phyloP scores from a whole-genome alignment of 2,888 invertebrate species.

The Pseudoips prasinana region DNA sequence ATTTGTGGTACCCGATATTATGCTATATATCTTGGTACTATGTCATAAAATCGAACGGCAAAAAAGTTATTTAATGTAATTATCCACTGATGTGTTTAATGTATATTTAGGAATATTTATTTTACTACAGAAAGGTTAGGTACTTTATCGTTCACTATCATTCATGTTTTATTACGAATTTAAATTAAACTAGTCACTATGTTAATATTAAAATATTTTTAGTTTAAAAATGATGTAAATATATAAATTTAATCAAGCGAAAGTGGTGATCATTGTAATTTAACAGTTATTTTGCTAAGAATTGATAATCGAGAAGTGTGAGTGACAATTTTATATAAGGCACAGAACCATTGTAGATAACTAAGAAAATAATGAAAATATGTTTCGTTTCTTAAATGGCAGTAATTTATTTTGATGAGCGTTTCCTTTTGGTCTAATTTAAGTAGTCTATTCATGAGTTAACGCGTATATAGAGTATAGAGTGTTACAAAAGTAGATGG shows the following conservation, averaged over 20 bases:
- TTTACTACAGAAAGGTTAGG: constrained; percentile 44
- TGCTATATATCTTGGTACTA: too few species aligned
- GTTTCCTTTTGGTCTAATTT: constrained; percentile 11
- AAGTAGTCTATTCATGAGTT: too few species aligned
- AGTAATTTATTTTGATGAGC: constrained; percentile 20
- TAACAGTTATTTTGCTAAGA: constrained; percentile 39
- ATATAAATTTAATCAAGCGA: constrained; percentile 35
- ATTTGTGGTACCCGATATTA: too few species aligned
- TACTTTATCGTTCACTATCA: constrained; percentile 35
- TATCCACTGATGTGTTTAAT: constrained; percentile 11
- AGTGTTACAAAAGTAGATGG: too few species aligned
- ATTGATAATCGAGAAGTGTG: constrained; percentile 40
- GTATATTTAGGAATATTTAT: constrained; percentile 40
- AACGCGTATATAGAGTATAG: too few species aligned
- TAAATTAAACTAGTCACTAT: constrained; percentile 50
- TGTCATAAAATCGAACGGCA: too few species aligned
- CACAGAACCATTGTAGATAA: constrained; percentile 40
- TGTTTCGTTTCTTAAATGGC: constrained; percentile 1
- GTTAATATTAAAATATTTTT: constrained; percentile 35
- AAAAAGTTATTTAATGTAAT: constrained; percentile 37
- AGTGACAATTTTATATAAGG: constrained; percentile 36
- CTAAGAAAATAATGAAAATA: neutral
- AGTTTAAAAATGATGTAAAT: constrained; percentile 40
- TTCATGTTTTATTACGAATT: constrained; percentile 60
- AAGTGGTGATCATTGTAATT: constrained; percentile 39